These are phyloP conservation scores for Boulengeromyrus knoepffleri DNA, from an alignment of 2,113 vertebrate species.

Conservation along the genomic window DNA sequence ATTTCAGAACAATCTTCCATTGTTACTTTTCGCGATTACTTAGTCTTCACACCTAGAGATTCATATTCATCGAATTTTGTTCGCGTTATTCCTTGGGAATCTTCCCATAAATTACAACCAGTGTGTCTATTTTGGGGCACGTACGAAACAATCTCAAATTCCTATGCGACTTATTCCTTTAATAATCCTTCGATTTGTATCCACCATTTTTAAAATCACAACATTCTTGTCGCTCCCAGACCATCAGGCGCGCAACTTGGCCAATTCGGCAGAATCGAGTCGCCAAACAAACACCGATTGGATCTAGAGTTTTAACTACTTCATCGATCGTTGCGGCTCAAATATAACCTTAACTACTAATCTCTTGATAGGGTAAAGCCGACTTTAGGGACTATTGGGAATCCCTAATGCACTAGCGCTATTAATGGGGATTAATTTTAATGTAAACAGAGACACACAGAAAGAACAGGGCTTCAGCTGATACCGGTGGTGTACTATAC, in stretches of 20 bases:
- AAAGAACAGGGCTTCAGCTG: slow-evolving; percentile 10
- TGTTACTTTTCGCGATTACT: background rate
- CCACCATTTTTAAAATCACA: background rate
- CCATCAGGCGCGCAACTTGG: slow-evolving; percentile 7
- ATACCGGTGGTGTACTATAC: slow-evolving; percentile 19
- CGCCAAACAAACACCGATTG: slow-evolving; percentile 16
- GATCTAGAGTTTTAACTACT: slow-evolving; percentile 9
- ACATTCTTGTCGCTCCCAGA: background rate
- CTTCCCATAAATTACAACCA: background rate
- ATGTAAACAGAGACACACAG: slow-evolving; percentile 36
- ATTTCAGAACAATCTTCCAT: background rate
- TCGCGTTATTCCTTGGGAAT: background rate
- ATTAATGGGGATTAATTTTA: slow-evolving; percentile 48
- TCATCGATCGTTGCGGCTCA: slow-evolving; percentile 12
- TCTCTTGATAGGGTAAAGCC: slow-evolving; percentile 35
- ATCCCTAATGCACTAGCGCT: slow-evolving; percentile 16
- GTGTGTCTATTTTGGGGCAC: background rate
- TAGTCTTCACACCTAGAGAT: background rate
- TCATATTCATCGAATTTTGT: background rate
- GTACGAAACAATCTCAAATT: background rate
- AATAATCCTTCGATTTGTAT: background rate
- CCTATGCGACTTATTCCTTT: background rate
- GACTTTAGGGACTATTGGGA: slow-evolving; percentile 15
- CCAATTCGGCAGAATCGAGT: slow-evolving; percentile 4
- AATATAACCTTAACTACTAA: slow-evolving; percentile 27